Conservation (phyloP, 2,888 invertebrate genomes). For the Tineola bisselliella region DNA sequence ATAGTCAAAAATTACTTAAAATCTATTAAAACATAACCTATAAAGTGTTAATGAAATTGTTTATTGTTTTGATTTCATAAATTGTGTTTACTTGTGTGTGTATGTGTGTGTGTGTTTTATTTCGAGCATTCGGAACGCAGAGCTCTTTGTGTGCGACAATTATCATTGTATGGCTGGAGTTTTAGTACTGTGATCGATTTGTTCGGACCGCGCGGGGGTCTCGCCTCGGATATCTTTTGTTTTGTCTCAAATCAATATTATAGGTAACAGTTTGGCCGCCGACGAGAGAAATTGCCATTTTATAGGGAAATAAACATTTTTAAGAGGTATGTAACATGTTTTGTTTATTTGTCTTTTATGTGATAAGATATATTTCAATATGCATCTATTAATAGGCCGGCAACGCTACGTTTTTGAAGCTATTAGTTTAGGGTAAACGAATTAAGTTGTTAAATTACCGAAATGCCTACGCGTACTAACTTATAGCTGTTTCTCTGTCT, state of each 20-base stretch:
- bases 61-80: not conserved
- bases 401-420: too few species aligned
- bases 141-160: conserved; percentile 66
- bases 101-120: conserved; percentile 4
- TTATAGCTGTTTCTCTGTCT: not conserved
- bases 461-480: too few species aligned
- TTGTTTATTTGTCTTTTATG: not conserved
- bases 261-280: conserved; percentile 32
- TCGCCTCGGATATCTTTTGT: conserved; percentile 57
- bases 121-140: conserved; percentile 23
- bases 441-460: too few species aligned
- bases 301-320: conserved; percentile 16
- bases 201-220: conserved; percentile 32
- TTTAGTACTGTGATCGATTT: conserved; percentile 43
- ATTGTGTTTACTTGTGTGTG: not conserved
- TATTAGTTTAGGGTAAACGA: too few species aligned
- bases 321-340: not conserved
- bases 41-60: conserved; percentile 19
- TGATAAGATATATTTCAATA: too few species aligned
- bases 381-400: too few species aligned
- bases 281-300: conserved; percentile 29
- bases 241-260: conserved; percentile 67
- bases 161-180: conserved; percentile 38
- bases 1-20: conserved; percentile 24
- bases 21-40: conserved; percentile 22